A percentile compares a stretch with the other conserved stretches of the same genome.
Conservation (phyloP, 2,113 vertebrate genomes). For the Phalacrocorax aristotelis region DNA sequence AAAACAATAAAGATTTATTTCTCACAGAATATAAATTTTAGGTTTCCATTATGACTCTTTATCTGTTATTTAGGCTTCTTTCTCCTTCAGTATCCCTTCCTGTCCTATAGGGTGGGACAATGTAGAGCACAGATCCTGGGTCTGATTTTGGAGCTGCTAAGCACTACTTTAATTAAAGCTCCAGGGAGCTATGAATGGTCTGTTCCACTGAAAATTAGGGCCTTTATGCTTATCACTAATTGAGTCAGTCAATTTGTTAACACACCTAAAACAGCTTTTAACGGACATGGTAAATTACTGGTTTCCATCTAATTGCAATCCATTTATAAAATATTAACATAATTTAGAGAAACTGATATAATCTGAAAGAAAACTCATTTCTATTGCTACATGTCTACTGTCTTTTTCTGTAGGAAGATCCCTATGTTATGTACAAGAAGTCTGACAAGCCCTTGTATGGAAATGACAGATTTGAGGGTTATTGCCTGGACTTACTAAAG, state of each 20-base stretch:
- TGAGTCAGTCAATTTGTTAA: background rate
- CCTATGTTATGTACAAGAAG: conserved; percentile 98
- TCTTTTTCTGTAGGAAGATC: conserved; percentile 85
- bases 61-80: background rate
- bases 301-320: background rate
- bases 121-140: background rate
- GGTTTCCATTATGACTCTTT: background rate
- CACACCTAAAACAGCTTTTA: background rate
- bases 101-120: background rate
- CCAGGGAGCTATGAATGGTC: background rate
- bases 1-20: background rate
- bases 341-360: background rate
- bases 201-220: background rate
- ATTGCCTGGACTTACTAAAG: conserved; percentile 95
- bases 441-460: conserved; percentile 96
- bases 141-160: background rate
- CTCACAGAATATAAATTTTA: background rate
- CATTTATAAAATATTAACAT: background rate
- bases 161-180: background rate
- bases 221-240: background rate
- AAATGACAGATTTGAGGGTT: conserved; percentile 97
- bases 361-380: background rate
- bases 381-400: background rate
- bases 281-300: background rate
- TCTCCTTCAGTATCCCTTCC: background rate